A percentile compares a stretch with the other conserved stretches of the same genome.
phyloP scores from a whole-genome alignment of 2,888 invertebrate genomes.

The Lissonota sp. region DNA sequence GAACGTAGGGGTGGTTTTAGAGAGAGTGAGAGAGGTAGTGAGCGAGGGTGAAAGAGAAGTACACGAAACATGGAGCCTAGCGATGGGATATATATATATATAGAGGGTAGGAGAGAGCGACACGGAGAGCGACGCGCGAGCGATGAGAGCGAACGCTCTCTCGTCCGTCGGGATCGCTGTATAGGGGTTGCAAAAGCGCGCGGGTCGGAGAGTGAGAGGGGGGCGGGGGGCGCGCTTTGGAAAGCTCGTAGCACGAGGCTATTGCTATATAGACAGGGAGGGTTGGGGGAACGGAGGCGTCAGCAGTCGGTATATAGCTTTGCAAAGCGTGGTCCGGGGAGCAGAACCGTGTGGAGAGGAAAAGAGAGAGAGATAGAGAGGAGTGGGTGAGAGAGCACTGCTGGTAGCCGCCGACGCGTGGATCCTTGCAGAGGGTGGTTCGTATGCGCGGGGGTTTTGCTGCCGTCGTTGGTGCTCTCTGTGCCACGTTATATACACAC shows the following conservation, averaged over 20 bases:
- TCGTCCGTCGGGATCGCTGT: slow-evolving; percentile 56
- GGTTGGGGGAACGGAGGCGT: slow-evolving; percentile 57
- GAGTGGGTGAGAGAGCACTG: slow-evolving; percentile 60
- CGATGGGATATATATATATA: slow-evolving; percentile 63
- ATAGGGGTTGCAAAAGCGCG: slow-evolving; percentile 26
- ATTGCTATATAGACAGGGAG: slow-evolving; percentile 43
- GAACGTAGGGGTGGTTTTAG: slow-evolving; percentile 25
- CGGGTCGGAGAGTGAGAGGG: not conserved
- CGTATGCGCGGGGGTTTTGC: slow-evolving; percentile 21
- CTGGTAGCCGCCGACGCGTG: slow-evolving; percentile 63
- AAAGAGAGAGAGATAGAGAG: slow-evolving; percentile 3
- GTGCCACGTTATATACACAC: slow-evolving; percentile 32
- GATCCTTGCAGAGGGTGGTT: slow-evolving; percentile 57
- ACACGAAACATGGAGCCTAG: slow-evolving; percentile 21
- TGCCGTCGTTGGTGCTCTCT: slow-evolving; percentile 33
- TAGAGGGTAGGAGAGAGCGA: slow-evolving; percentile 63
- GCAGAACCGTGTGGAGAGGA: slow-evolving; percentile 8
- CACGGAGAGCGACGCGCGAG: slow-evolving; percentile 46
- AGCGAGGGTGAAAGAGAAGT: slow-evolving; percentile 60
- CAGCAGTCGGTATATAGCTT: slow-evolving; percentile 56
- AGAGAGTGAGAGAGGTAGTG: slow-evolving; percentile 26
- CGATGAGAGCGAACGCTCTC: slow-evolving; percentile 51
- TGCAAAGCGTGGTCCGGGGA: slow-evolving; percentile 45
- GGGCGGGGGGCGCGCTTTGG: slow-evolving; percentile 29
- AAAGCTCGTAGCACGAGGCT: slow-evolving; percentile 57